phyloP scores from a whole-genome alignment of 1,140 invertebrate species.

The Diprion similis region DNA sequence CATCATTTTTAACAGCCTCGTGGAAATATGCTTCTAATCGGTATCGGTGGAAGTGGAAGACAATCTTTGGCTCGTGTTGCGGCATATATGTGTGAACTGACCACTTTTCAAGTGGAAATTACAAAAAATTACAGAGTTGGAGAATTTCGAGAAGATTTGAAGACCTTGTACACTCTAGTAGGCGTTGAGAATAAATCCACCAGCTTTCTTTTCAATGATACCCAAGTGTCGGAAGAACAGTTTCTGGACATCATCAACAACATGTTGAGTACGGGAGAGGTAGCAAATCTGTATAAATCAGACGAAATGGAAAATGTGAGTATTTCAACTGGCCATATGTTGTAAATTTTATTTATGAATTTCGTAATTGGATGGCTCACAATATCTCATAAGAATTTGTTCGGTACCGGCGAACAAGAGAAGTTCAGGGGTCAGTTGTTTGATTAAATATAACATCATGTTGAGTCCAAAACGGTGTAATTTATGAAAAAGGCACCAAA shows the following conservation, averaged over 20 bases:
- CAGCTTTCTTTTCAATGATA: constrained; percentile 84
- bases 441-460: too few relatives aligned
- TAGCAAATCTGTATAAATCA: constrained; percentile 81
- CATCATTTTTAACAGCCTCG: constrained; percentile 58
- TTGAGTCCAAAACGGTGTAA: too few relatives aligned
- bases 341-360: not conserved
- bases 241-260: constrained; percentile 91
- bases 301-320: constrained; percentile 85
- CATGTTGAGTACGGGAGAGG: constrained; percentile 84
- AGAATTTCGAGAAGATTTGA: constrained; percentile 86
- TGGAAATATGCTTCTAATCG: constrained; percentile 84
- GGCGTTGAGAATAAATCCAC: constrained; percentile 79
- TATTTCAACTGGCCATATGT: constrained; percentile 26
- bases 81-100: constrained; percentile 80
- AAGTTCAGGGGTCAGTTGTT: too few relatives aligned
- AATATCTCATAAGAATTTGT: too few relatives aligned
- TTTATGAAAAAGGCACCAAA: too few relatives aligned
- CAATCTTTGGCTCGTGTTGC: constrained; percentile 79
- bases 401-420: too few relatives aligned
- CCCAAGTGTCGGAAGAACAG: constrained; percentile 79
- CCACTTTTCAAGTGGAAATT: constrained; percentile 79
- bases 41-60: constrained; percentile 86
- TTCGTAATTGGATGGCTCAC: too few relatives aligned
- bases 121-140: constrained; percentile 76
- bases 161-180: constrained; percentile 73